A percentile compares a stretch with the other conserved stretches of the same genome.
phyloP scores from a whole-genome alignment of 2,888 invertebrate genomes.

The Bellardia bayeri region DNA sequence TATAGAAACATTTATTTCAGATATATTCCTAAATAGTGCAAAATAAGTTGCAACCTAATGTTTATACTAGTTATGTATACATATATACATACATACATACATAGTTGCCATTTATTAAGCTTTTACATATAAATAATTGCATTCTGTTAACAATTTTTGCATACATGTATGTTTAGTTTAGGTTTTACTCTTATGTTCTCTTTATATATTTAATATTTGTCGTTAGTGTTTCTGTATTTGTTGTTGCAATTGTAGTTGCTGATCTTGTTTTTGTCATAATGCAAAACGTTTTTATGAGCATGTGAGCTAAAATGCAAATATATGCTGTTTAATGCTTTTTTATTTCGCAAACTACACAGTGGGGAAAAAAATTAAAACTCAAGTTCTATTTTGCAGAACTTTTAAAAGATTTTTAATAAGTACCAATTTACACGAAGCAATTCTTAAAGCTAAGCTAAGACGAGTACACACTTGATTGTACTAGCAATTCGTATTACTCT shows the following conservation, averaged over 20 bases:
- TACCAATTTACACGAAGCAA: too few relatives aligned
- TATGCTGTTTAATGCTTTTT: slow-evolving; percentile 43
- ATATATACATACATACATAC: too few relatives aligned
- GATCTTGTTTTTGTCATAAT: slow-evolving; percentile 46
- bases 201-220: slow-evolving; percentile 40
- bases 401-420: too few relatives aligned
- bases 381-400: too few relatives aligned
- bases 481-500: too few relatives aligned
- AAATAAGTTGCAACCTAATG: too few relatives aligned
- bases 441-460: too few relatives aligned
- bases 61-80: too few relatives aligned
- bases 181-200: slow-evolving; percentile 15
- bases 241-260: neutral
- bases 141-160: slow-evolving; percentile 69
- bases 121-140: slow-evolving; percentile 36
- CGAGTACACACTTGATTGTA: too few relatives aligned
- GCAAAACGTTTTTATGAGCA: slow-evolving; percentile 47
- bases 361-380: neutral
- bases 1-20: too few relatives aligned
- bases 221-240: neutral
- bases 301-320: slow-evolving; percentile 69
- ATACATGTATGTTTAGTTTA: slow-evolving; percentile 60
- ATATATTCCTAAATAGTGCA: too few relatives aligned
- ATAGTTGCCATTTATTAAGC: neutral
- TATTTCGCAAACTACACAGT: neutral